Evolutionary conservation across 2,113 vertebrate species (phyloP).

Genomic region (Murina feae): DNA sequence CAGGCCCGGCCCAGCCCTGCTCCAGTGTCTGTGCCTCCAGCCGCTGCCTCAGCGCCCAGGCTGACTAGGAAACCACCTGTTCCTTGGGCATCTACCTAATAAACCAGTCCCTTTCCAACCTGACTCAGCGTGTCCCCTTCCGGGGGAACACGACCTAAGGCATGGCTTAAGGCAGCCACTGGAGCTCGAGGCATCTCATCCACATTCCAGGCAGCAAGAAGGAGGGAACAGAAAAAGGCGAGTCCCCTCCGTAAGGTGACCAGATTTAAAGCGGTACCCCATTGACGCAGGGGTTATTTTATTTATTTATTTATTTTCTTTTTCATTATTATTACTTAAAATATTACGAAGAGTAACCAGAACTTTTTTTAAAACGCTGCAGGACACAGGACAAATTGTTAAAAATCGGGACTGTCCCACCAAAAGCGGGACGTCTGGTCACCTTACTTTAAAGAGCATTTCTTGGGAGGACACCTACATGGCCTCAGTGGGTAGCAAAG

Average conservation of each 20-base stretch:
- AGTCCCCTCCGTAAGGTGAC: neutral
- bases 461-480: neutral
- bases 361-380: no score
- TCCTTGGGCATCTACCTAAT: neutral
- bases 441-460: neutral
- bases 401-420: no score
- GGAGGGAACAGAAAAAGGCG: neutral
- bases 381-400: no score
- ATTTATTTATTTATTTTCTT: no score
- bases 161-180: neutral
- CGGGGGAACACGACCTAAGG: neutral
- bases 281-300: no score
- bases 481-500: neutral
- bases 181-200: rapidly evolving
- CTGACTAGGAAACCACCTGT: neutral
- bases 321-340: no score
- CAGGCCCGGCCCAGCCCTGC: rapidly evolving
- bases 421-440: no score
- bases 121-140: neutral
- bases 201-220: neutral
- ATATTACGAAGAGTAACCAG: no score
- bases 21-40: neutral
- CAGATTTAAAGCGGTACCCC: no score
- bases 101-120: neutral
- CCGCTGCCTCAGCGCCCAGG: neutral